phyloP scores from a whole-genome alignment of 2,888 invertebrate genomes.

The Torymus aiolomorphi region DNA sequence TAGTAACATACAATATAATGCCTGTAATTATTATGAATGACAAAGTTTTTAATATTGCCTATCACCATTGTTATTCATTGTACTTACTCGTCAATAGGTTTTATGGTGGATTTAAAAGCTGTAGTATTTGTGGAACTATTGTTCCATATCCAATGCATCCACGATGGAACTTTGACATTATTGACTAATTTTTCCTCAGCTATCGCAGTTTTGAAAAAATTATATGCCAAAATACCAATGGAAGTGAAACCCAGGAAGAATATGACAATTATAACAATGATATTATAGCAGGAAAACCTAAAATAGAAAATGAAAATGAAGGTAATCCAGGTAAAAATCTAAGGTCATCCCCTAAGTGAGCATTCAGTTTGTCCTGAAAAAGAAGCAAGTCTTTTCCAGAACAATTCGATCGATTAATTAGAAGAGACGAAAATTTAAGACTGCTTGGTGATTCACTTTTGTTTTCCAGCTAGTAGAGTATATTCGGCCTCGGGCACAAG shows the following conservation, averaged over 20 bases:
- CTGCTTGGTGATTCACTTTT: constrained; percentile 64
- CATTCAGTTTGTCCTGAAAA: constrained; percentile 32
- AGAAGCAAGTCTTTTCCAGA: constrained; percentile 43
- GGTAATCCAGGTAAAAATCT: constrained; percentile 10
- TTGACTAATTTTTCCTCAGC: constrained; percentile 49
- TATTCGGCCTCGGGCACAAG: constrained; percentile 68
- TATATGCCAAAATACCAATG: constrained; percentile 49
- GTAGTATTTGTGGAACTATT: constrained; percentile 32
- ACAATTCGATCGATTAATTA: constrained; percentile 17
- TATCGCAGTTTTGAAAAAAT: constrained; percentile 48
- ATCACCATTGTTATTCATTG: too few species aligned
- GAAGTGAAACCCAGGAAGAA: constrained; percentile 49
- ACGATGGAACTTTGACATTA: constrained; percentile 50
- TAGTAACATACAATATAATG: constrained; percentile 83
- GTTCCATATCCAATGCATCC: constrained; percentile 55
- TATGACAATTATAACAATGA: constrained; percentile 44
- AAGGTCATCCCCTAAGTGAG: not conserved
- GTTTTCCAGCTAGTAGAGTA: constrained; percentile 66
- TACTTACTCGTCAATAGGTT: constrained; percentile 49
- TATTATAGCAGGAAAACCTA: constrained; percentile 53
- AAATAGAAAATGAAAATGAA: constrained; percentile 12
- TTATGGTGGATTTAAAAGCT: constrained; percentile 48
- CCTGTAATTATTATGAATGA: constrained; percentile 56
- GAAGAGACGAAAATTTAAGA: not conserved
- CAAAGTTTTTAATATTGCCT: too few species aligned